phyloP scores from a whole-genome alignment of 2,113 vertebrate species.

The Microtus richardsoni region DNA sequence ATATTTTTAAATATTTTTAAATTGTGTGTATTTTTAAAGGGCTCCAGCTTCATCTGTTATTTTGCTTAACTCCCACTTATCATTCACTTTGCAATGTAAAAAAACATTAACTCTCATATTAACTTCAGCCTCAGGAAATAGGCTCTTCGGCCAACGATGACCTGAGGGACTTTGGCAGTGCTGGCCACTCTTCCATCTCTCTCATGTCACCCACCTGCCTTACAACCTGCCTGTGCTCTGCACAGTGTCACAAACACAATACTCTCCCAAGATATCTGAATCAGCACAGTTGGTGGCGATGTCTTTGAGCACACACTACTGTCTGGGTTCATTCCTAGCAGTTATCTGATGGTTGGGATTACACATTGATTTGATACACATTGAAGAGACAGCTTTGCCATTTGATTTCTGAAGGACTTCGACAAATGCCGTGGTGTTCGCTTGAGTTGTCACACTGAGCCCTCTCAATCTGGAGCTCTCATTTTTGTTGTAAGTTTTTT shows the following conservation, averaged over 20 bases:
- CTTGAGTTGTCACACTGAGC: background rate
- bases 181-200: conserved; percentile 57
- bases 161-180: conserved; percentile 30
- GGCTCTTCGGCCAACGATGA: conserved; percentile 71
- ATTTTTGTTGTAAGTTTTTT: background rate
- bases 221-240: conserved; percentile 56
- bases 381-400: conserved; percentile 2
- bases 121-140: conserved; percentile 74
- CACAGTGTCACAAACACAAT: conserved; percentile 56
- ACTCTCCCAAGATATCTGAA: conserved; percentile 47
- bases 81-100: conserved; percentile 78
- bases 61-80: conserved; percentile 79
- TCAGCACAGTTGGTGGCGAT: background rate
- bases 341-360: conserved; percentile 58
- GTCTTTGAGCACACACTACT: conserved; percentile 55
- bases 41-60: background rate
- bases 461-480: background rate
- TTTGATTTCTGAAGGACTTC: background rate
- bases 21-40: background rate
- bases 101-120: conserved; percentile 79
- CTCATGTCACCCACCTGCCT: conserved; percentile 24
- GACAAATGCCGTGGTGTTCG: background rate
- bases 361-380: conserved; percentile 48
- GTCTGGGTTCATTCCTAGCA: conserved; percentile 46
- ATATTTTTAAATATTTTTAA: background rate